Evolutionary conservation across 2,113 vertebrate genomes (phyloP).

Genomic region (Cyrtonyx montezumae): DNA sequence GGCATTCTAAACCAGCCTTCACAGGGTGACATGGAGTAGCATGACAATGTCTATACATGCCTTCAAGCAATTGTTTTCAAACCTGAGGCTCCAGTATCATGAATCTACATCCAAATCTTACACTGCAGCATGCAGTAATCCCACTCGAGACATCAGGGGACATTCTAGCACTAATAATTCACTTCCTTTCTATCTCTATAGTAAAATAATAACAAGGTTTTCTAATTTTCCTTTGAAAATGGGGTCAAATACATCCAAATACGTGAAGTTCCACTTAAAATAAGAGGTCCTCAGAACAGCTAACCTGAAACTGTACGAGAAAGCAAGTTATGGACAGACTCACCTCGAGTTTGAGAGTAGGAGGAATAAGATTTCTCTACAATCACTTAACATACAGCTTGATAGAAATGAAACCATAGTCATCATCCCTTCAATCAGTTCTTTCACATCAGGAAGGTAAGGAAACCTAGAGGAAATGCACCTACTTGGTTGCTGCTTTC

Average conservation of each 20-base stretch:
- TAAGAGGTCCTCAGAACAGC: neutral
- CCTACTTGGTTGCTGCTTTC: neutral
- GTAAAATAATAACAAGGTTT: neutral
- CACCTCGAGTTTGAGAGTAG: neutral
- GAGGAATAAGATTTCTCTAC: neutral
- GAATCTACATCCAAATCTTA: neutral
- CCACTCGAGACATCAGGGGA: neutral
- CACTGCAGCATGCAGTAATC: neutral
- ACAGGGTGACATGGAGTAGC: neutral
- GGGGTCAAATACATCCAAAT: neutral
- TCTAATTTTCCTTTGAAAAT: neutral
- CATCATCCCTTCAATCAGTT: neutral
- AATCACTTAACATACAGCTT: neutral
- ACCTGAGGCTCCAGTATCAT: neutral
- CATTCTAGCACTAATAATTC: neutral
- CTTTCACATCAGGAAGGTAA: neutral
- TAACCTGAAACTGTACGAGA: neutral
- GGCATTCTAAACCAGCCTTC: neutral
- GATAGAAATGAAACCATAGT: neutral
- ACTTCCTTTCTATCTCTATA: neutral
- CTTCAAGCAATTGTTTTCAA: neutral
- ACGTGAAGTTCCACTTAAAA: neutral
- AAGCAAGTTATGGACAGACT: neutral
- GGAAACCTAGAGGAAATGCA: neutral
- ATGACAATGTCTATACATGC: accelerated